Base-by-base conservation (phyloP, 53 echinoderm and acorn worm genomes). In the Zoroaster sp. region DNA sequence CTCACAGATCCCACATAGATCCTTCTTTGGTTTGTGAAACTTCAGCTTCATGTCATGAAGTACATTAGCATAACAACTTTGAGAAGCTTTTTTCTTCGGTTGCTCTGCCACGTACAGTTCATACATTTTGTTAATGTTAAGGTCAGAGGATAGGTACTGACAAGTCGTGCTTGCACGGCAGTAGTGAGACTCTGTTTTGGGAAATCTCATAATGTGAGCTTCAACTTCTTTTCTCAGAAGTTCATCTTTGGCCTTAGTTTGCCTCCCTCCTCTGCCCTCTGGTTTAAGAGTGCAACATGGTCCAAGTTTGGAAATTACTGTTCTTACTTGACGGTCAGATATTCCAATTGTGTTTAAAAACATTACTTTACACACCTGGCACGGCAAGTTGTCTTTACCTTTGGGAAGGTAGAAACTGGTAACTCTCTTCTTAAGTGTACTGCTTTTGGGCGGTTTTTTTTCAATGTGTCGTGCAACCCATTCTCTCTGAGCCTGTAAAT, bases 71-170 rank as follows among this genome's bases (percentile, higher is more conserved):
- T 86, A 86, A n/a, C 67, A 30, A 5, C 41, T 46, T 39, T 23
- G 2, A 40, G 72, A 79, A 54, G 87, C 91, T 35, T 40, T 73
- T 46, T 34, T 66, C 11, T 83, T 15, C 36, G 86, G 86, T 59
- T 91, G 40, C 23, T 86, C 91, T 51, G 45, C 35, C 59, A 30
- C 33, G 77, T 86, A 87, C 55, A 87, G 34, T 1, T 78, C 78
- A 78, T 77, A 77, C 91, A 91, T 91, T 44, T 36, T 87, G 40
- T 39, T 28, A 0, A 91, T 7, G 59, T 91, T 75, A 20, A 91
- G 75, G 5, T 91, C 91, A 31, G 85, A 75, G 21, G 85, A 85
- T 39, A 91, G 66, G 73, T 90, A 90, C 42, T 85, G 83, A 42
- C 38, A 85, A 18, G 74, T 25, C 12, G 66, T 37, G 40, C 40